These are phyloP conservation scores for Aleiodes leptofemur DNA, from an alignment of 2,888 invertebrate species.

Conservation along the genomic window DNA sequence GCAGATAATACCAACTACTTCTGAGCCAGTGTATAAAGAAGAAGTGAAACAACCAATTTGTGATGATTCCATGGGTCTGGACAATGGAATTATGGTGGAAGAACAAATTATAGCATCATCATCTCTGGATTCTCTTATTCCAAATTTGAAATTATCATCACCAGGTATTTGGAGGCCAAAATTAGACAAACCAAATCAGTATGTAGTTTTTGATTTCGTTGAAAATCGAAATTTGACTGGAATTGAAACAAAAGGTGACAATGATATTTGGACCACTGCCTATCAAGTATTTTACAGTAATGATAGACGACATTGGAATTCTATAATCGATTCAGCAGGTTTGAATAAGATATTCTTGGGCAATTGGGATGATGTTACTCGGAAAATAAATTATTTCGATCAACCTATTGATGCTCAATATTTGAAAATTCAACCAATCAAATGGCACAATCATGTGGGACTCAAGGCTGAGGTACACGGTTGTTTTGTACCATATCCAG, in stretches of 20 bases:
- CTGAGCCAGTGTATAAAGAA: conserved; percentile 20
- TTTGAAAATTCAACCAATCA: conserved; percentile 83
- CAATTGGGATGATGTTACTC: conserved; percentile 82
- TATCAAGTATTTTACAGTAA: conserved; percentile 86
- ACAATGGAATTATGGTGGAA: conserved; percentile 79
- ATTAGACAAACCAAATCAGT: conserved; percentile 63
- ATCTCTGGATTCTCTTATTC: conserved; percentile 56
- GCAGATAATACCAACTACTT: conserved; percentile 22
- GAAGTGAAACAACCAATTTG: conserved; percentile 76
- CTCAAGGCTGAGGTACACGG: conserved; percentile 87
- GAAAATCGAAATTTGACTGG: conserved; percentile 87
- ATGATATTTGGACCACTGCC: conserved; percentile 84
- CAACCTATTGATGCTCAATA: conserved; percentile 85
- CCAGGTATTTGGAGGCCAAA: conserved; percentile 61
- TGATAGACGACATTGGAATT: conserved; percentile 84
- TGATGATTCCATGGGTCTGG: conserved; percentile 85
- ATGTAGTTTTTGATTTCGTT: conserved; percentile 84
- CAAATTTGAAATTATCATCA: conserved; percentile 59
- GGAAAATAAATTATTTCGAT: conserved; percentile 82
- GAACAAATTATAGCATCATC: conserved; percentile 84
- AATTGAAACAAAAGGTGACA: conserved; percentile 84
- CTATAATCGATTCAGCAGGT: conserved; percentile 78
- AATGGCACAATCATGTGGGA: conserved; percentile 85
- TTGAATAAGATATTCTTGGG: conserved; percentile 81
- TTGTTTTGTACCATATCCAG: conserved; percentile 83